phyloP scores from a whole-genome alignment of 2,113 vertebrate genomes.

The Saimiri boliviensis region DNA sequence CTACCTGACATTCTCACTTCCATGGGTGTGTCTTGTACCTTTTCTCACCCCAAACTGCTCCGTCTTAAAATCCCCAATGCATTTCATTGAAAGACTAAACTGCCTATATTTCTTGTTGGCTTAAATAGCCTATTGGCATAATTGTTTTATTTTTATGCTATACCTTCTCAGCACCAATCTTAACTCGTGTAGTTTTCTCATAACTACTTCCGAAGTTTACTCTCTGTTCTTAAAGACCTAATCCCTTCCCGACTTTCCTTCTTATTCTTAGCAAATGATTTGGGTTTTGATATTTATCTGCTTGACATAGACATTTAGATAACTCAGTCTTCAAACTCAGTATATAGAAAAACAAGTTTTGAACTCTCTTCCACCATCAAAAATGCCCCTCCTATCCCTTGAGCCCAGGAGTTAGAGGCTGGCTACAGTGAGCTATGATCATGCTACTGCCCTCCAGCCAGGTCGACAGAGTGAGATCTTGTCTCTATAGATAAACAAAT shows the following conservation, averaged over 20 bases:
- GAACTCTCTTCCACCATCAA: not conserved
- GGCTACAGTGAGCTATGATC: no score
- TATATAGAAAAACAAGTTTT: not conserved
- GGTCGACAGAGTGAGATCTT: no score
- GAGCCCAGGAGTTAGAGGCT: no score
- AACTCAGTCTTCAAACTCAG: not conserved
- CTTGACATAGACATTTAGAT: not conserved
- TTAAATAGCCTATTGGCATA: not conserved
- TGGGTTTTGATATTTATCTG: not conserved
- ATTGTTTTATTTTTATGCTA: slow-evolving; percentile 31
- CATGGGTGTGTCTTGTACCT: not conserved
- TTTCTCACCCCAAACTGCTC: not conserved
- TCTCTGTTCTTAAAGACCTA: not conserved
- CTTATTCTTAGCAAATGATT: not conserved
- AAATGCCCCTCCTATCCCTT: not conserved
- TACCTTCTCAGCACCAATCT: not conserved
- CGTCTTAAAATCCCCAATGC: not conserved
- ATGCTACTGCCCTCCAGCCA: no score
- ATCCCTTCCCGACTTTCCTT: not conserved
- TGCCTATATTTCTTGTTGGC: not conserved
- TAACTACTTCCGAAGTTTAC: not conserved
- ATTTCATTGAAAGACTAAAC: not conserved
- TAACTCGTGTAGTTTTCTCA: not conserved
- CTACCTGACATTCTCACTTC: not conserved
- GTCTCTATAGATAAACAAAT: no score